Conservation (phyloP, 2,888 invertebrate genomes). For the Aphidius colemani region DNA sequence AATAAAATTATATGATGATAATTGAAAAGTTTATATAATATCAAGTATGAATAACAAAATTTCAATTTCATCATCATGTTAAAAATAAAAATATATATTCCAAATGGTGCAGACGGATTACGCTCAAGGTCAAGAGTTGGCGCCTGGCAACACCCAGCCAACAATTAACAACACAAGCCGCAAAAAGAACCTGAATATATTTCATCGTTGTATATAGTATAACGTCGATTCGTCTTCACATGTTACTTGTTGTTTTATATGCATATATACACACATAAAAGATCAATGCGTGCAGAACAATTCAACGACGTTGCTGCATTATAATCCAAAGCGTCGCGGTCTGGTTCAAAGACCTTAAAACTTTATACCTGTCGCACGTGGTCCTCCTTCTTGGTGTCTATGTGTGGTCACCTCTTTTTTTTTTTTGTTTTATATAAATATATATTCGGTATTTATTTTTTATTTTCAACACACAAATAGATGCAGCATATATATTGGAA, state of each 20-base stretch:
- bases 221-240: too few relatives aligned
- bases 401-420: constrained; percentile 13
- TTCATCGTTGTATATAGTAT: not conserved
- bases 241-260: constrained; percentile 5
- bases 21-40: too few relatives aligned
- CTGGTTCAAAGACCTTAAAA: constrained; percentile 33
- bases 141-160: constrained; percentile 36
- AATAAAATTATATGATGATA: too few relatives aligned
- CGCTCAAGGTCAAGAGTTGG: too few relatives aligned
- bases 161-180: constrained; percentile 4
- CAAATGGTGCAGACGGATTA: too few relatives aligned
- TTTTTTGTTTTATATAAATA: constrained; percentile 20
- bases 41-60: too few relatives aligned
- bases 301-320: constrained; percentile 59
- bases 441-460: constrained; percentile 4
- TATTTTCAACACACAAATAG: too few relatives aligned
- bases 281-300: constrained; percentile 50
- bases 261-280: not conserved
- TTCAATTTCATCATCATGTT: too few relatives aligned
- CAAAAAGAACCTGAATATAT: constrained; percentile 12
- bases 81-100: constrained; percentile 9
- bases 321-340: constrained; percentile 39
- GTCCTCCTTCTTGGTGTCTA: constrained; percentile 9
- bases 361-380: constrained; percentile 12
- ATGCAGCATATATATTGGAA: too few relatives aligned